Evolutionary conservation across 2,888 invertebrate genomes (phyloP), one percentile per base, ranked within the genome.

Genomic region (Aphidoletes aphidimyza): DNA sequence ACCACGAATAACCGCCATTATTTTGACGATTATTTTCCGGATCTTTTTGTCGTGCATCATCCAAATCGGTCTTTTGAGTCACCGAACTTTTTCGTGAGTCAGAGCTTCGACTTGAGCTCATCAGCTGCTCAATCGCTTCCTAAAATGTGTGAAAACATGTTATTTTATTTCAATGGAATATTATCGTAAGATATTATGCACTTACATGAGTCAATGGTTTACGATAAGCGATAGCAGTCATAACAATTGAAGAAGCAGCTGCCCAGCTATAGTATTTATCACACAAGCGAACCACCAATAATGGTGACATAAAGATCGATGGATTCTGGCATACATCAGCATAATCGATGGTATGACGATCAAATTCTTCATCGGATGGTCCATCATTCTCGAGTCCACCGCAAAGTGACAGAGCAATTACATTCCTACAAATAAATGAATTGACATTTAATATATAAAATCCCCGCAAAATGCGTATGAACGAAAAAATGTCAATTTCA

Each of bases 241-340:
- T 93, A 87, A 99, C 93, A 88, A 98, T 93, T 78, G 98, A 97
- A 85, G 95, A 95, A 87, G 98, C 98, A 87, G 95, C 94, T 87
- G 94, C 92, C 97, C 98, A 98, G 88, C 95, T 96, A 91, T 96
- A 95, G 90, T 94, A 96, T 91, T 97, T 96, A 87, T 95, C 95
- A 88, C 94, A 94, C 86, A 98, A 93, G 88, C 96, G 93, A 87
- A 98, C 94, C 86, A 97, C 94, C 87, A 98, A 92, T 88, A 96
- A 94, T 69, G 96, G 95, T 88, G 94, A 94, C 87, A 94, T 93
- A 86, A 96, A 92, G 86, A 96, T 89, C 86, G 92, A 92, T 84
- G 96, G 95, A 90, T 95, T 95, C 87, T 92, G 91, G 88, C 93
- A 93, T 89, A 90, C 90, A 86, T 92, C 92, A 34, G 91, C 90